A percentile compares a stretch with the other conserved stretches of the same genome.
Conservation (phyloP, 53 echinoderm and acorn worm genomes). For the Echinarachnius parma region DNA sequence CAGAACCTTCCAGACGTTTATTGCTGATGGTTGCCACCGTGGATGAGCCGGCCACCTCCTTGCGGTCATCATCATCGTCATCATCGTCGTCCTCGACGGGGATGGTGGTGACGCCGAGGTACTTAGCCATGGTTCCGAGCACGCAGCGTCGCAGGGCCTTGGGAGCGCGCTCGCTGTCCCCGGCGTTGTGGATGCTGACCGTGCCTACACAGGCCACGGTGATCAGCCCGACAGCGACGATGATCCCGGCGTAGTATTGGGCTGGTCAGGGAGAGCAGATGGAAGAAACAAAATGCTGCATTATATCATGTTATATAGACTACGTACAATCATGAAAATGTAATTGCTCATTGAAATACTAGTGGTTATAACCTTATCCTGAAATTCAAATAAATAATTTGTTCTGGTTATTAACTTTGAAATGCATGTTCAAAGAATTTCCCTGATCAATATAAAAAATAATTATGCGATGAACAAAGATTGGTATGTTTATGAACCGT, state of each 20-base stretch:
- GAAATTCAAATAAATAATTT: too few species aligned
- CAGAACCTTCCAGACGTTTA: neutral
- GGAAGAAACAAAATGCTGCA: neutral
- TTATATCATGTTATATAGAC: neutral
- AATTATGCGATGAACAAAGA: neutral
- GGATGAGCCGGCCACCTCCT: neutral
- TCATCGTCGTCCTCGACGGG: constrained; percentile 26
- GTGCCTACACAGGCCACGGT: constrained; percentile 64
- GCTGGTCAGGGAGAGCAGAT: constrained; percentile 38
- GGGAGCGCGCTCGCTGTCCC: constrained; percentile 76
- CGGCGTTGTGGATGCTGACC: constrained; percentile 67
- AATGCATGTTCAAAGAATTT: too few species aligned
- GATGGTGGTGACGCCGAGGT: constrained; percentile 40
- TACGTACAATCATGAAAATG: neutral
- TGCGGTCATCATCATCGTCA: neutral
- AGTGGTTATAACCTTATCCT: too few species aligned
- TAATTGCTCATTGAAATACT: neutral
- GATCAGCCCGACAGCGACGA: constrained; percentile 72
- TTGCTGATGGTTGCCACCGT: neutral
- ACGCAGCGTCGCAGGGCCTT: constrained; percentile 57
- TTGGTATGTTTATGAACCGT: too few species aligned
- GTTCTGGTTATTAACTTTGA: too few species aligned
- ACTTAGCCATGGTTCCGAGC: constrained; percentile 57
- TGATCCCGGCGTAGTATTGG: constrained; percentile 81
- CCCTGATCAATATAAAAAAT: neutral